Percentiles rank a stretch among this genome's conserved stretches.
phyloP scores from a whole-genome alignment of 2,113 vertebrate genomes.

The Triplophysa tibetana region DNA sequence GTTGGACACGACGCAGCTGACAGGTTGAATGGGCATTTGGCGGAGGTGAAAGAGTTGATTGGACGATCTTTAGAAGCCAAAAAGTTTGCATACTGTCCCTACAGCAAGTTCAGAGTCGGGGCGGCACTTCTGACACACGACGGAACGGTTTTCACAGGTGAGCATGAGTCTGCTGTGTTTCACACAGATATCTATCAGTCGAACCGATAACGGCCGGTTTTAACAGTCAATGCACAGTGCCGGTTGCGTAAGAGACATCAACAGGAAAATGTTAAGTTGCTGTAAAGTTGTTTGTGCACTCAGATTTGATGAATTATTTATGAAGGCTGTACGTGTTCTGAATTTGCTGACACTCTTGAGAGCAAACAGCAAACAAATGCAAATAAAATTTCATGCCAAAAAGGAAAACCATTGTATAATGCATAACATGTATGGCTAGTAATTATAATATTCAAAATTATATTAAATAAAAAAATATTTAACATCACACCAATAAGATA shows the following conservation, averaged over 20 bases:
- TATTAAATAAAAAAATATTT: no score
- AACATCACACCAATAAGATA: no score
- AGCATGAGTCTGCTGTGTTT: conserved; percentile 50
- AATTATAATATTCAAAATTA: no score
- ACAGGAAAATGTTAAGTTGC: neutral
- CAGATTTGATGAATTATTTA: conserved; percentile 10
- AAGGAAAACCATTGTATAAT: neutral
- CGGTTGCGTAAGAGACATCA: conserved; percentile 4
- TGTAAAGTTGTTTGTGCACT: conserved; percentile 6
- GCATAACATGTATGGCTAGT: neutral
- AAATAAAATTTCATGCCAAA: neutral
- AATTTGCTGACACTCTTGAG: neutral
- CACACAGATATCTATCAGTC: neutral
- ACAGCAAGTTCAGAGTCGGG: conserved; percentile 90
- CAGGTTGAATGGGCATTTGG: neutral
- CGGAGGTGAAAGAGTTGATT: conserved; percentile 59
- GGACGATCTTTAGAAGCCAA: conserved; percentile 75
- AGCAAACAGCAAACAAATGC: neutral
- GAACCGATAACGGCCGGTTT: conserved; percentile 2
- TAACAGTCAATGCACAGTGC: conserved; percentile 4
- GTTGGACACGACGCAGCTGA: neutral
- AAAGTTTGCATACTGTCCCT: conserved; percentile 84
- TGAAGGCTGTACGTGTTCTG: conserved; percentile 1
- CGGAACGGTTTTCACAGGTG: conserved; percentile 81
- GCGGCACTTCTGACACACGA: conserved; percentile 82